Base-by-base conservation (phyloP, 2,888 invertebrate genomes). In the Habrosyne pyritoides region DNA sequence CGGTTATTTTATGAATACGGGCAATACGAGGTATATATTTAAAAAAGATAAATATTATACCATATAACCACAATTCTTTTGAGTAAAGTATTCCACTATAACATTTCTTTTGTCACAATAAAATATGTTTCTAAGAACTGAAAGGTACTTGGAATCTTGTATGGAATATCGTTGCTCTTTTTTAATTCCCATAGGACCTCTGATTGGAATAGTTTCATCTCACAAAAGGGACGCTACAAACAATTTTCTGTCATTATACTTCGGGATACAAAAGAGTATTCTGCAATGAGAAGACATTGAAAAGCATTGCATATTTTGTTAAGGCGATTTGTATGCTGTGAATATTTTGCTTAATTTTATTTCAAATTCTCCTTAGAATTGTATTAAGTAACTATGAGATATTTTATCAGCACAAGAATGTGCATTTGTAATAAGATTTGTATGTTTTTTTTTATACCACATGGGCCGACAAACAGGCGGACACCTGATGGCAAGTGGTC, bases 231-330 rank as follows among this genome's bases (percentile, higher is more conserved):
- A 79, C 66, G 69, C 59, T 66, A 67, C 74, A 72, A 75, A 79
- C 83, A 86, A 87, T 87, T 84, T 87, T 81, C 84, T 81, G 83
- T 86, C 84, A 87, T 87, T 86, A 87, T 75, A 71, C 70, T 69
- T 69, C 62, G 64, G 66, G 71, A 78, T 64, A 87, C 86, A 87
- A 86, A 85, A 80, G 83, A 54, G 64, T 62, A 70, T 67, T 61
- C 71, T 70, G 49, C 49, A 68, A 71, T 64, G 73, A 75, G 76
- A 69, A 61, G 64, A 68, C 66, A 73, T 75, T 80, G 73, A 75
- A 75, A 75, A 70, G 64, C 64, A 64, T 68, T 61, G 71, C 73
- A 66, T 67, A 72, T 77, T 76, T 64, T 76, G 60, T 86, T 85
- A 86, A 86, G 83, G 82, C 54, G 71, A 57, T 71, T 67, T 33